Evolutionary conservation across 1,140 invertebrate species (phyloP), one percentile per base, ranked within the genome.

Genomic region (Saccostrea echinata): DNA sequence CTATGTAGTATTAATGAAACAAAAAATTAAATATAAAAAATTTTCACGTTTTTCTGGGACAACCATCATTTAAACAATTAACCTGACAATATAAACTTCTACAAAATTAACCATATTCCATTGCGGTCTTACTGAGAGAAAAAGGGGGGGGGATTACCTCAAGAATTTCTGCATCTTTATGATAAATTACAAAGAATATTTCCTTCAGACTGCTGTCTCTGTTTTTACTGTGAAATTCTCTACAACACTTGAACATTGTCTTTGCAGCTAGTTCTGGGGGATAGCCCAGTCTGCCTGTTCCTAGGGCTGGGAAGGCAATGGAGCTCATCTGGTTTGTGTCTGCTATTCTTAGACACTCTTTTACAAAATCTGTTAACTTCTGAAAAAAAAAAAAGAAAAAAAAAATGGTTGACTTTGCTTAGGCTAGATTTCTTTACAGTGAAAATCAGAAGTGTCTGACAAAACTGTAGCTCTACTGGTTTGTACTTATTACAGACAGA

Each of bases 291-390:
- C 80, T 88, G 35, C 92, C 92, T 57, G 92, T 91, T 13, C 92
- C 92, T 1, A 92, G 35, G 6, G 91, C 92, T 43, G 92, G 92
- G 53, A 92, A 88, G 3, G 89, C 89, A 64, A 91, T 87, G 18
- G 90, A 88, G 24, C 21, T 57, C 24, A 86, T 35, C 24, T 53
- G 18, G 8, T 86, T 13, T 8, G 16, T 55, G n/a, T 90, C 85
- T 61, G 89, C 89, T 51, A 33, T 1, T 52, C 43, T 33, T 51
- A 90, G n/a, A 64, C 89, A 90, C 24, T 84, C 51, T 8, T 18
- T n/a, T 18, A 90, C 81, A 64, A 86, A 68, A 21, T 76, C 33
- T 64, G 83, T 85, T 33, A 87, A 27, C 11, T 12, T 68, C 88
- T 89, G 35, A 30, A 76, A 76, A 33, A 27, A 3, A 43, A 8